Conservation (phyloP, 2,888 invertebrate species). For the Myopa tessellatipennis region DNA sequence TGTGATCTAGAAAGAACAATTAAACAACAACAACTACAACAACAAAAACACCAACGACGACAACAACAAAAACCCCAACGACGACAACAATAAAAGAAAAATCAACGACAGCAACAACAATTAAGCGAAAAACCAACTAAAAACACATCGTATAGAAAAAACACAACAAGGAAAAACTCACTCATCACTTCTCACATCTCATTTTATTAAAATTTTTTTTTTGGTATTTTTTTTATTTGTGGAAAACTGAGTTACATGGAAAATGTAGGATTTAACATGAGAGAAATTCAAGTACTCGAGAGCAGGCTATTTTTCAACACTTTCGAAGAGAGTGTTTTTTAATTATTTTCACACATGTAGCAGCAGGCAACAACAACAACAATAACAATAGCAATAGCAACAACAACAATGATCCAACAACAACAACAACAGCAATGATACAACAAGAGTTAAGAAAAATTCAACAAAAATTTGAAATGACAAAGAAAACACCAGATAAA, state of each 20-base stretch:
- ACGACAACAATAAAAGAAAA: not conserved
- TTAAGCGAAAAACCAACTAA: not conserved
- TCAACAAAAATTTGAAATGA: not conserved
- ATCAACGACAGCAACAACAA: not conserved
- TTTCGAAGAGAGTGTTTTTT: conserved; percentile 28
- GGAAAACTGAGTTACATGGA: not conserved
- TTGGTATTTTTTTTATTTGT: not conserved
- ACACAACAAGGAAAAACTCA: not conserved
- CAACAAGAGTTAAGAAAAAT: not conserved
- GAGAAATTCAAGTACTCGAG: conserved; percentile 40
- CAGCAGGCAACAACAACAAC: conserved; percentile 6
- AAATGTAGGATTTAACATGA: not conserved
- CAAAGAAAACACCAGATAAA: not conserved
- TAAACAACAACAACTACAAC: not conserved
- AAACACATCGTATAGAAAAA: not conserved
- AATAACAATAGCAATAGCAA: not conserved
- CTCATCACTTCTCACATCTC: not conserved
- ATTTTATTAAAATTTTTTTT: not conserved
- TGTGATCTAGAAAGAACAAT: not conserved
- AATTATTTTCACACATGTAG: conserved; percentile 36
- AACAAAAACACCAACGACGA: not conserved
- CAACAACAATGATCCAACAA: not conserved
- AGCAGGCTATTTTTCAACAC: conserved; percentile 49
- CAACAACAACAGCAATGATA: not conserved
- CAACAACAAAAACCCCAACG: not conserved